These are phyloP conservation scores for Eugnorisma glareosa DNA, from an alignment of 2,888 invertebrate species.

Conservation along the genomic window DNA sequence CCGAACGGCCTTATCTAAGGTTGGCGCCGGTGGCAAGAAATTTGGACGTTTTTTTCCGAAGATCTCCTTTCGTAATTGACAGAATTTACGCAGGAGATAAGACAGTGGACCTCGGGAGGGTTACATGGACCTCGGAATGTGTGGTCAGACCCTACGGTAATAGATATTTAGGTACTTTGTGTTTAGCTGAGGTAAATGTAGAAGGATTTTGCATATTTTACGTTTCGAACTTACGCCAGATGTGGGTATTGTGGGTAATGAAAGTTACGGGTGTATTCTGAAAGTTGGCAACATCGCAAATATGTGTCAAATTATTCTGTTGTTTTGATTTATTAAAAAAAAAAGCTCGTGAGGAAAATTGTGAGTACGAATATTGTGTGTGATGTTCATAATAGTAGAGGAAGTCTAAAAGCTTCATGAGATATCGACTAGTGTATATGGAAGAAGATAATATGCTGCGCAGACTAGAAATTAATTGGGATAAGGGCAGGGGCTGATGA, in stretches of 20 bases:
- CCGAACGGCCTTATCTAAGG: constrained; percentile 67
- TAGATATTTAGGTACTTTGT: constrained; percentile 29
- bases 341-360: neutral
- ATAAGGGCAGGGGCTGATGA: too few species aligned
- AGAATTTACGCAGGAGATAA: constrained; percentile 74
- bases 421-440: neutral
- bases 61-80: constrained; percentile 71
- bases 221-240: too few species aligned
- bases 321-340: neutral
- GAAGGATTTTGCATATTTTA: neutral
- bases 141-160: constrained; percentile 24
- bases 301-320: neutral
- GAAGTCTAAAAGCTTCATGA: too few species aligned
- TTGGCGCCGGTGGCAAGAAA: constrained; percentile 74
- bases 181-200: constrained; percentile 7
- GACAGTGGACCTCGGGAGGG: constrained; percentile 32
- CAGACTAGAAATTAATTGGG: too few species aligned
- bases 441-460: too few species aligned
- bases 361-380: too few species aligned
- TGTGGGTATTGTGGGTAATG: too few species aligned
- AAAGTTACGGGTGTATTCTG: neutral
- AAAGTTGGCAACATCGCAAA: neutral
- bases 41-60: constrained; percentile 60
- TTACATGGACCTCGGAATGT: constrained; percentile 54
- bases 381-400: too few species aligned